Evolutionary conservation across 2,797 vertebrate species (phyloP).

Genomic region (Melanotaenia boesemani): DNA sequence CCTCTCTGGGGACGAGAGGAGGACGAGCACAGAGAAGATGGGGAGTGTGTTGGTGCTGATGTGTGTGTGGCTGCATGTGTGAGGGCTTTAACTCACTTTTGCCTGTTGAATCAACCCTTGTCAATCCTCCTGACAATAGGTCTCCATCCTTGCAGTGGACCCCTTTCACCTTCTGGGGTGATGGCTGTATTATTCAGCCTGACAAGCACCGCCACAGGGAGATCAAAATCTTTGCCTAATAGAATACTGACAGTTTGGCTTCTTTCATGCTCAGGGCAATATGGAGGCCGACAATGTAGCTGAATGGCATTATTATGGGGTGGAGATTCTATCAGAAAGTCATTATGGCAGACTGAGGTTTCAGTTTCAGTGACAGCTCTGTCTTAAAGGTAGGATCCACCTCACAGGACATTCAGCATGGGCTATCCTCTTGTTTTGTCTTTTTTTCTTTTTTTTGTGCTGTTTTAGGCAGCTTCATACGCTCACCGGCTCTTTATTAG

Average conservation of each 20-base stretch:
- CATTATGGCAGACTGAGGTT: constrained; percentile 42
- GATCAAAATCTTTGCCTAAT: constrained; percentile 72
- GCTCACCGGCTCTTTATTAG: too few relatives aligned
- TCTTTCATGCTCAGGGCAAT: constrained; percentile 28
- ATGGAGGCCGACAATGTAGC: constrained; percentile 52
- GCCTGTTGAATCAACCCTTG: constrained; percentile 75
- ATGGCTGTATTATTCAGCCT: constrained; percentile 80
- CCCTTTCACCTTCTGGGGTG: constrained; percentile 69
- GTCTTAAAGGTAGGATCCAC: constrained; percentile 52
- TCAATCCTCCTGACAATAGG: constrained; percentile 81
- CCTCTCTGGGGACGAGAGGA: constrained; percentile 68
- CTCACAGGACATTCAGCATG: constrained; percentile 7
- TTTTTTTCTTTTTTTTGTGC: not conserved
- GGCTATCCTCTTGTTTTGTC: constrained; percentile 6
- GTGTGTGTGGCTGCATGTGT: constrained; percentile 30
- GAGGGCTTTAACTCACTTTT: constrained; percentile 67
- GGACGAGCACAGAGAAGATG: constrained; percentile 41
- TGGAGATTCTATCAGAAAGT: constrained; percentile 62
- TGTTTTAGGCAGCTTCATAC: not conserved
- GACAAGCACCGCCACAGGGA: constrained; percentile 67
- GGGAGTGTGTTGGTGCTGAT: constrained; percentile 11
- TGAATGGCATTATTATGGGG: constrained; percentile 55
- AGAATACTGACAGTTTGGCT: constrained; percentile 72
- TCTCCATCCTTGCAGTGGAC: constrained; percentile 54
- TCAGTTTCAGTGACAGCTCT: constrained; percentile 49